Conservation (phyloP, 2,797 vertebrate genomes). For the Oreochromis mossambicus region DNA sequence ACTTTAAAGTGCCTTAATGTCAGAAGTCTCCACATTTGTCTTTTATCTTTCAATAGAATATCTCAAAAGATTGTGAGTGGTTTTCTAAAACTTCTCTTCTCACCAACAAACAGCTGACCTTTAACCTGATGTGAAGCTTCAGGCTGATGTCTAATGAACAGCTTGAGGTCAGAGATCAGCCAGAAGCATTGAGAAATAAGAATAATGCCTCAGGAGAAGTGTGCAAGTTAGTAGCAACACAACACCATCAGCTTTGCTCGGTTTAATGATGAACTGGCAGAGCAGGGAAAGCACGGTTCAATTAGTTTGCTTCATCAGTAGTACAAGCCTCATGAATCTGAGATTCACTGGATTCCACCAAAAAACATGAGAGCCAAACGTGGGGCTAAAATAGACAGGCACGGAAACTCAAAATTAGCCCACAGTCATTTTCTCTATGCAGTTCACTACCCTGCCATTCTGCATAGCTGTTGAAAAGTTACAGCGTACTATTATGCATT, state of each 20-base stretch:
- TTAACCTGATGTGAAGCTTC: not conserved
- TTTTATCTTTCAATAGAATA: not conserved
- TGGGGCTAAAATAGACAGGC: not conserved
- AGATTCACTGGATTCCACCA: not conserved
- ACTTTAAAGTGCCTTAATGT: not conserved
- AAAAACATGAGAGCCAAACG: not conserved
- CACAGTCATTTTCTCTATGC: not conserved
- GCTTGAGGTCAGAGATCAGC: conserved; percentile 17
- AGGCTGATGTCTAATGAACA: conserved; percentile 9
- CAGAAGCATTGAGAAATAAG: not conserved
- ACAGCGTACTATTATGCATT: conserved; percentile 1
- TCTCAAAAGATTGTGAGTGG: not conserved
- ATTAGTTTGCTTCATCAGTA: not conserved
- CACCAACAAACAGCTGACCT: conserved; percentile 6
- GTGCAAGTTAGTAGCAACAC: too few species aligned
- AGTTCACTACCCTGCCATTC: not conserved
- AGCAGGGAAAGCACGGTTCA: not conserved
- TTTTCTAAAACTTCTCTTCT: not conserved
- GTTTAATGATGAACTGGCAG: not conserved
- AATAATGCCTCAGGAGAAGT: not conserved
- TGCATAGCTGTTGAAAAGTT: not conserved
- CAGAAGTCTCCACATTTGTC: not conserved
- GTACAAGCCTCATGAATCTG: not conserved
- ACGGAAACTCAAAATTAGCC: conserved; percentile 19
- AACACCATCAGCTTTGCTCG: not conserved